phyloP scores from a whole-genome alignment of 2,113 vertebrate species.

The Oxygymnocypris stewartii region DNA sequence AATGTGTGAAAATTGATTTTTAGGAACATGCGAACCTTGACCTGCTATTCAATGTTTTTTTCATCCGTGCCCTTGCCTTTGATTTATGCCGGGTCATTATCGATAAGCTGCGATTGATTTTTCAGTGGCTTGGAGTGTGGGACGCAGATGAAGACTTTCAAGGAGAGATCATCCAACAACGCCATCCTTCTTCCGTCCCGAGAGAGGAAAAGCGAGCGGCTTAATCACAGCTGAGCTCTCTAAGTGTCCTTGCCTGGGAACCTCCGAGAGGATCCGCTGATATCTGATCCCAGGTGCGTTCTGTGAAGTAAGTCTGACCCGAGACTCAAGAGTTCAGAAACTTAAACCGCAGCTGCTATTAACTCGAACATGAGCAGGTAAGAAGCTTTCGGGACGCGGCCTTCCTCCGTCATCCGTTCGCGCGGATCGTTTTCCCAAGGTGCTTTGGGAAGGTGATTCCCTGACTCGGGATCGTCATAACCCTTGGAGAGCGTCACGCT shows the following conservation, averaged over 20 bases:
- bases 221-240: constrained; percentile 72
- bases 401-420: constrained; percentile 6
- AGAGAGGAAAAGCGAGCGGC: constrained; percentile 61
- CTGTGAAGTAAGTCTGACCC: constrained; percentile 16
- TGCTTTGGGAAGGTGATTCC: not conserved
- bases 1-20: constrained; percentile 98
- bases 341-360: constrained; percentile 22
- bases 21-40: constrained; percentile 69
- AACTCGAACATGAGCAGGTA: constrained; percentile 26
- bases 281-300: constrained; percentile 17
- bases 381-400: not conserved
- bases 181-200: constrained; percentile 51
- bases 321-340: constrained; percentile 26
- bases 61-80: no score
- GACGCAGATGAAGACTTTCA: constrained; percentile 67
- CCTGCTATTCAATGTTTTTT: no score
- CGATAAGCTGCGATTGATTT: constrained; percentile 86
- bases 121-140: constrained; percentile 52
- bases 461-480: constrained; percentile 56
- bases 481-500: constrained; percentile 6
- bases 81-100: constrained; percentile 87
- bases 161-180: constrained; percentile 54
- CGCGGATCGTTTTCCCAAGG: not conserved
- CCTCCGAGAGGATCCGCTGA: not conserved
- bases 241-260: constrained; percentile 37